These are phyloP conservation scores for Griposia aprilina DNA, from an alignment of 2,888 invertebrate species.

Conservation along the genomic window DNA sequence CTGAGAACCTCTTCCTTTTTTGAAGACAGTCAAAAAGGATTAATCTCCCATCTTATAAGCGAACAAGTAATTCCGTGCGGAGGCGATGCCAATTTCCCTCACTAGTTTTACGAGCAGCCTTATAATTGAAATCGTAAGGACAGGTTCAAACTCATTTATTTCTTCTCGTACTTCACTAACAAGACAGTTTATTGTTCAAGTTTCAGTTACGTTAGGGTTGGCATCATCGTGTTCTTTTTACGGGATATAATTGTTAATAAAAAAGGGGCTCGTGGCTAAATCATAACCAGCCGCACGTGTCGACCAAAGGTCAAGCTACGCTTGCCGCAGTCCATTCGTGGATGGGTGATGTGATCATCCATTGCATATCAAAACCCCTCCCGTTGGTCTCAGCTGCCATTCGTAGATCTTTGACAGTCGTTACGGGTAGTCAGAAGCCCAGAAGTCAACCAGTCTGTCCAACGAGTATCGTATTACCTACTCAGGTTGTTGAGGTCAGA, in stretches of 20 bases:
- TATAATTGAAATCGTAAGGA: slow-evolving; percentile 48
- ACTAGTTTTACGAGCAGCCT: slow-evolving; percentile 13
- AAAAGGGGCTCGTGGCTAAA: neutral
- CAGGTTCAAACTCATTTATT: slow-evolving; percentile 45
- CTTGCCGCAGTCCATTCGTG: too few species aligned
- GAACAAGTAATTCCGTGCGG: neutral
- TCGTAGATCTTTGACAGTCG: too few species aligned
- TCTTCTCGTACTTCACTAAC: slow-evolving; percentile 46
- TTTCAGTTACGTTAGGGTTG: slow-evolving; percentile 34
- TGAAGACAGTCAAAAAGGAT: too few species aligned
- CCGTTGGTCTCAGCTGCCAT: too few species aligned
- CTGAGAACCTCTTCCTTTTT: too few species aligned
- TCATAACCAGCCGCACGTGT: neutral
- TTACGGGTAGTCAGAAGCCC: too few species aligned
- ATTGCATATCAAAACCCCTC: too few species aligned
- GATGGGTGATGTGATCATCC: too few species aligned
- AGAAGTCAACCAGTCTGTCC: too few species aligned
- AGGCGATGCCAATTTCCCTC: slow-evolving; percentile 14
- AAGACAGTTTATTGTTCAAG: slow-evolving; percentile 59
- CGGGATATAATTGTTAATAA: neutral
- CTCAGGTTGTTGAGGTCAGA: too few species aligned
- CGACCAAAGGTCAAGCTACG: too few species aligned
- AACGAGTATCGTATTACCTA: too few species aligned
- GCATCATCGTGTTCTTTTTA: neutral
- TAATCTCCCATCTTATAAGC: neutral